These are phyloP conservation scores for Drosophila nebulosa DNA, from an alignment of 1,140 invertebrate species.

Conservation along the genomic window DNA sequence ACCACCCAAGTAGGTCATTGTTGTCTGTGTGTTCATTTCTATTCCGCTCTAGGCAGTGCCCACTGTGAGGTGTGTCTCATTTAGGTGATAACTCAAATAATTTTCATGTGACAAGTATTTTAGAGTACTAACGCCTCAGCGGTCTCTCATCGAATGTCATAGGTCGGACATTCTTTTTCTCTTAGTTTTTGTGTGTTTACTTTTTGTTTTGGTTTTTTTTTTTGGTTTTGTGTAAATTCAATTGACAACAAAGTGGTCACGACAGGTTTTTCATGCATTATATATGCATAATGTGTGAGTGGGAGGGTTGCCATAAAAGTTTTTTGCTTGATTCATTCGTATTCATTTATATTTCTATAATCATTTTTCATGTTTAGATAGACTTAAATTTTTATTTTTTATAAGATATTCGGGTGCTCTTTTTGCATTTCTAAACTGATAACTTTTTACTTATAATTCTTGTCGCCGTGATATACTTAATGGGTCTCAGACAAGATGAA, in stretches of 20 bases:
- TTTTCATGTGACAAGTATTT: neutral
- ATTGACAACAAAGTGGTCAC: constrained; percentile 7
- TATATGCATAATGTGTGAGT: neutral
- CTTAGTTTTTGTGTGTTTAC: neutral
- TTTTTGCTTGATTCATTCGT: neutral
- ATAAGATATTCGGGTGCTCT: too few species aligned
- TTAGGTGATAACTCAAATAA: neutral
- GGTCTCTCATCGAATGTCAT: constrained; percentile 33
- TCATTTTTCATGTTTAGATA: too few species aligned
- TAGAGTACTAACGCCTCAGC: neutral
- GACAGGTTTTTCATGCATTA: constrained; percentile 6
- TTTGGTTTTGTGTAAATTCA: neutral
- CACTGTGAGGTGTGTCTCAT: neutral
- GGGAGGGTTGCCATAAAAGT: neutral
- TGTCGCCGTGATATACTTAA: too few species aligned
- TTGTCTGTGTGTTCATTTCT: too few species aligned
- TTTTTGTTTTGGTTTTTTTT: neutral
- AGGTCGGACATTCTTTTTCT: constrained; percentile 25
- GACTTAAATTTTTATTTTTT: neutral
- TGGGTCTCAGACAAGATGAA: too few species aligned
- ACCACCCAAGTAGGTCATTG: neutral
- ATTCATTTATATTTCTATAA: too few species aligned
- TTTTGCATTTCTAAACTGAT: too few species aligned
- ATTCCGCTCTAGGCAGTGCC: neutral
- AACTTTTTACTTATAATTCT: too few species aligned